Base-by-base conservation (phyloP, 1,140 invertebrate species). In the Musca domestica region DNA sequence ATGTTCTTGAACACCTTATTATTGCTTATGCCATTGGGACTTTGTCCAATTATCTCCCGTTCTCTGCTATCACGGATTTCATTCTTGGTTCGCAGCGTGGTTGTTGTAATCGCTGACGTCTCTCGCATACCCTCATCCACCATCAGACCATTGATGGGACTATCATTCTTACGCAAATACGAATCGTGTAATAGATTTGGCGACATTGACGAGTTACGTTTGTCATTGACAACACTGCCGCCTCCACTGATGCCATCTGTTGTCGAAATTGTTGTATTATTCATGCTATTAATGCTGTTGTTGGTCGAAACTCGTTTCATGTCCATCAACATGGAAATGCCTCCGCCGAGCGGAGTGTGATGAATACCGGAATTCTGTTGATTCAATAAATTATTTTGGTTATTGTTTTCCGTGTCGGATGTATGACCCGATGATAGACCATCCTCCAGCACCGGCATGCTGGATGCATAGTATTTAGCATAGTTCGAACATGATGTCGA, bases 401-500 rank as follows among this genome's bases (percentile, higher is more conserved):
- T 73, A 81, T 91, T 91, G 80, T 95, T 95, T 81, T 96, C 95
- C 0, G 89, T 92, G 81, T 97, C 95, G 75, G 94, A 96, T 1
- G 91, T 92, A 76, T 96, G 95, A 15, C 95, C 95, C 17, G 92
- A 93, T 56, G 94, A 90, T 73, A 98, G 79, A 70, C 95, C 95
- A 83, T 98, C 95, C 82, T 98, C 95, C 7, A 98, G 87, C 6
- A 96, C 90, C 0, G 96, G 96, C 92, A 98, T 94, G 70, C 92
- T 78, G 17, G 80, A 78, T 17, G 80, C 73, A 69, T 81, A 78
- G 68, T 75, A 81, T 58, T 81, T 81, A 34, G 78, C 77, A 64
- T 81, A 80, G 64, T 81, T 81, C 1, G 77, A 80, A 34, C 78
- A 79, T 7, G 75, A 80, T 10, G 76, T 78, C 15, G 78, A 79